These are phyloP conservation scores for Terebella lapidaria DNA, from an alignment of 2,888 invertebrate species.

Conservation along the genomic window DNA sequence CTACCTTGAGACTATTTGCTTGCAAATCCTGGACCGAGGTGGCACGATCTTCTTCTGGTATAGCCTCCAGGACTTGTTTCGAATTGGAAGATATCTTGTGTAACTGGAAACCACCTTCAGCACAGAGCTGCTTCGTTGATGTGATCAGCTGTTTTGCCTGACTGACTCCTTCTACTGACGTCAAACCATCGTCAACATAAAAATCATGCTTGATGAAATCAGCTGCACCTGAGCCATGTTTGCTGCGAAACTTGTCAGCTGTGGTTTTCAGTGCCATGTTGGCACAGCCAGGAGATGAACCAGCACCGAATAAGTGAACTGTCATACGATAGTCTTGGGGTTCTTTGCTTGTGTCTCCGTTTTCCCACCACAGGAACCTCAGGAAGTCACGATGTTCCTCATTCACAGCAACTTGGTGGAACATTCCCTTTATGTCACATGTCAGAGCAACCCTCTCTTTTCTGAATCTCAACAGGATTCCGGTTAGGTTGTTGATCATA, in stretches of 20 bases:
- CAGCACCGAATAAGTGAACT: background rate
- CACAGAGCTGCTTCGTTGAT: background rate
- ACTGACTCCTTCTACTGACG: background rate
- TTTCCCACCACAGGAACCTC: background rate
- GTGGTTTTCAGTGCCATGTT: background rate
- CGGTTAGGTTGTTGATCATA: background rate
- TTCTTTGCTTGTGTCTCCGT: background rate
- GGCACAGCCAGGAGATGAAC: background rate
- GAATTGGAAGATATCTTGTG: background rate
- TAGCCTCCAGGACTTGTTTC: no score
- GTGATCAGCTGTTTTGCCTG: background rate
- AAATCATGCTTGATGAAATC: background rate
- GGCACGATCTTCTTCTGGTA: background rate
- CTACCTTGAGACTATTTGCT: background rate
- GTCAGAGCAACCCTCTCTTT: background rate
- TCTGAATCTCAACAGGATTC: background rate
- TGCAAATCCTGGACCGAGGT: background rate
- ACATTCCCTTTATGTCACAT: conserved; percentile 4
- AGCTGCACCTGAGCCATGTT: background rate
- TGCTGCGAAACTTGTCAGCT: background rate
- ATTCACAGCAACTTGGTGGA: background rate
- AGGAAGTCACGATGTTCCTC: background rate
- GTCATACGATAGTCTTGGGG: background rate
- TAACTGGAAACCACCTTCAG: background rate
- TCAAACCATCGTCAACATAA: conserved; percentile 4